Evolutionary conservation across 2,113 vertebrate genomes (phyloP), one percentile per base, ranked within the genome.

Genomic region (Petrocephalus microphthalmus): DNA sequence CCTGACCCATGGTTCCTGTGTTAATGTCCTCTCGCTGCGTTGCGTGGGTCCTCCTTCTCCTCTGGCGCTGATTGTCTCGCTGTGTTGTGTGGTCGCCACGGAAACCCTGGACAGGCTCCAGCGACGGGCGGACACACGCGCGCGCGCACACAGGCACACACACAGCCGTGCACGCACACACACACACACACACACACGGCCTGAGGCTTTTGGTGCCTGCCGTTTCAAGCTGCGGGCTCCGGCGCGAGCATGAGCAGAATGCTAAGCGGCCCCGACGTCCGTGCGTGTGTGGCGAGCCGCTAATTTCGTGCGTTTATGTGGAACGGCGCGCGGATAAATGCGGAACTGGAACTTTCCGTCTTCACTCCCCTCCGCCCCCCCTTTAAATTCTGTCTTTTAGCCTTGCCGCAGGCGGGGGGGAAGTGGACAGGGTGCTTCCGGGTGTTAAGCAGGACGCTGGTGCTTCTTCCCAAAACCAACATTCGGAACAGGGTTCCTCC

Each of bases 51-150:
- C 92, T 20, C 84, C 84, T 74, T 85, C 88, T 37, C 84, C 88
- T 37, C 88, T 53, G 94, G 94, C 94, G 94, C 95, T 96, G 94
- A 96, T 96, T 96, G 95, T 95, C 95, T 96, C 94, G 92, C 94
- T 95, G 94, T 96, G 95, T 95, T 96, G 95, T 96, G 94, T 92
- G 94, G 95, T 96, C 95, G 93, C 95, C 95, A 96, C 95, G 94
- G 95, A 96, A 96, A 96, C 95, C 95, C 94, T 96, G 95, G 95
- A 95, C 92, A 94, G 94, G 94, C 94, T 96, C 95, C 95, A 96
- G 93, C 94, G 93, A 95, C 94, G 93, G 92, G 93, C 93, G 91
- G 94, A 93, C 93, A 91, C 92, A 47, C 90, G 84, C 90, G 85
- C 90, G 51, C 88, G 86, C 90, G 86, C 86, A 85, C 86, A 85